Base-by-base conservation (phyloP, 2,797 vertebrate genomes). In the Molossus molossus region DNA sequence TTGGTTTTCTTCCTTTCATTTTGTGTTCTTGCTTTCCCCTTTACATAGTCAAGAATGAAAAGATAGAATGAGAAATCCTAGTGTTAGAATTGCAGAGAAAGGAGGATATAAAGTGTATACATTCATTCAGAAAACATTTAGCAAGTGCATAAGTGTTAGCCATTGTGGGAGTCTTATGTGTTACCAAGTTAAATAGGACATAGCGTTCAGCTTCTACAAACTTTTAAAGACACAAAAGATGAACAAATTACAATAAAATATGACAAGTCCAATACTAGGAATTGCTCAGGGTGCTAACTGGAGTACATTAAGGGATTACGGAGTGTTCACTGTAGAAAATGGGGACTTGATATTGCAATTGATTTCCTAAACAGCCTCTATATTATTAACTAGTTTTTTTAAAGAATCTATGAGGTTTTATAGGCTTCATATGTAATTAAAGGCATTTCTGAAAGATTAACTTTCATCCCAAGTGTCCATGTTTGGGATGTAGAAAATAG, bases 111-210 rank as follows among this genome's bases (percentile, higher is more conserved):
- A 67, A 77, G 79, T 11, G 15, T 60, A 57, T 37, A 50, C 45
- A 18, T 57, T 67, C 60, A 67, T 50, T 87, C 40, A 60, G 88
- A 81, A 91, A 82, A 91, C 20, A 37, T 75, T 94, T 81, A 81
- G 20, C 50, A 75, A 33, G 21, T 57, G 12, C 7, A 23, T 87
- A 87, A 57, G 5, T 64, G 23, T 29, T 50, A 67, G 48, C 48
- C 17, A 27, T 85, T 80, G 27, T 17, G 11, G 20, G 25, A 27
- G 25, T 83, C 69, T 83, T 60, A 45, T 60, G 21, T n/a, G 53
- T 67, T 82, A 64, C 1, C 45, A 88, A 72, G 50, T 9, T 12
- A 45, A 77, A 50, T 58, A 92, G 77, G 55, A 73, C 37, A 11
- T 40, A 9, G 18, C 57, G 33, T 77, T 81, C 29, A 77, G 10